Evolutionary conservation across 2,113 vertebrate species (phyloP).

Genomic region (Thamnaconus septentrionalis): DNA sequence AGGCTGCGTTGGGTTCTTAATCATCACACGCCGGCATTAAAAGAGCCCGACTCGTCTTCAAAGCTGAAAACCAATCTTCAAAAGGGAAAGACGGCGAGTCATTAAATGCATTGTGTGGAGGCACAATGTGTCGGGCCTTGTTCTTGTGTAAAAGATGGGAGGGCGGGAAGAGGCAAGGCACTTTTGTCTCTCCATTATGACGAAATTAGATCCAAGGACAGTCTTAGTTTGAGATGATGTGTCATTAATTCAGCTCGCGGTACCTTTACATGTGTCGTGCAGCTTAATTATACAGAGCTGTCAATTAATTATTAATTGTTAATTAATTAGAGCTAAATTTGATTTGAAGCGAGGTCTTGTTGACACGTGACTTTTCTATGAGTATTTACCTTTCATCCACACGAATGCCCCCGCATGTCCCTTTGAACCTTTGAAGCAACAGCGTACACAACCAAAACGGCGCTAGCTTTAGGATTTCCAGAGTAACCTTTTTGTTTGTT

Average conservation of each 20-base stretch:
- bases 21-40: constrained; percentile 43
- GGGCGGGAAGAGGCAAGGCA: constrained; percentile 51
- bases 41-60: constrained; percentile 48
- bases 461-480: too few species aligned
- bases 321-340: constrained; percentile 1
- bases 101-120: constrained; percentile 46
- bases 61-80: constrained; percentile 50
- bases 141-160: constrained; percentile 54
- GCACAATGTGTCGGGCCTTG: constrained; percentile 36
- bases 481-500: too few species aligned
- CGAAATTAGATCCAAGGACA: constrained; percentile 63
- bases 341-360: too few species aligned
- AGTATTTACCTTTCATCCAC: too few species aligned
- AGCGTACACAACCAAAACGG: too few species aligned
- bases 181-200: constrained; percentile 48
- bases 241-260: too few species aligned
- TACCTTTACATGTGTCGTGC: too few species aligned
- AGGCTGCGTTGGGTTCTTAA: constrained; percentile 36
- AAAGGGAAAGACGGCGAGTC: constrained; percentile 36
- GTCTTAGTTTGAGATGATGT: neutral
- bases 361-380: too few species aligned
- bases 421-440: too few species aligned
- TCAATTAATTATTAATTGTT: neutral
- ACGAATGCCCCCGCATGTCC: too few species aligned
- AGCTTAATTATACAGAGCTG: constrained; percentile 29